Evolutionary conservation across 2,888 invertebrate genomes (phyloP), one percentile per base, ranked within the genome.

Genomic region (Eulithis prunata): DNA sequence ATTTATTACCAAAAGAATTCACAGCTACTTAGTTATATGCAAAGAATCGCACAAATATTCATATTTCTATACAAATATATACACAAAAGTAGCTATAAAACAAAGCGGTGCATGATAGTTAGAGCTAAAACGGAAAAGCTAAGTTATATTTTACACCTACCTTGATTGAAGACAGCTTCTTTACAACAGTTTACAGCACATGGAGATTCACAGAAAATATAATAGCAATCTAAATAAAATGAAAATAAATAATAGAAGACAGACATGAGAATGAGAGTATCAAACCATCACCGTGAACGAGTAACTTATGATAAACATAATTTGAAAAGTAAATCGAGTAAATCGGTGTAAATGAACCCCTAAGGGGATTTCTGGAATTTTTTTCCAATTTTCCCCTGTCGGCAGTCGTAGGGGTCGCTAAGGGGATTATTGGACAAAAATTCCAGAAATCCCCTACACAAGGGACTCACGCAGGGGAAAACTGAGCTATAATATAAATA

Each of bases 261-360:
- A 85, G 81, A 86, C 78, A 81, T 78, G 77, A 79, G 57, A 77
- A 76, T 80, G 78, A 83, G 78, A 87, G 90, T 91, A 92, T 91
- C 92, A 91, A 92, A 92, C 92, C 92, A 88, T 89, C 92, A 93
- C 92, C 92, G 84, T 88, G 88, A n/a, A n/a, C n/a, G n/a, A 89
- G 82, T 84, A 86, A 85, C 82, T 65, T 69, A 66, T 69, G 70
- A 73, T 71, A 66, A 71, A 74, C 69, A 71, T 68, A 70, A 62
- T 41, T 43, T n/a, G 57, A 64, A 64, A 64, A 52, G 57, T 49
- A 59, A 54, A 46, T 46, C 36, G 36, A 53, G 46, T 54, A 28
- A 11, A 57, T 55, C 45, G 21, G 21, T 21, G 21, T 21, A 21
- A 21, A 21, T 21, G 21, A 21, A 21, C 21, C 21, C 21, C 21